Evolutionary conservation across 2,888 invertebrate species (phyloP).

Genomic region (Nomada lathburiana): DNA sequence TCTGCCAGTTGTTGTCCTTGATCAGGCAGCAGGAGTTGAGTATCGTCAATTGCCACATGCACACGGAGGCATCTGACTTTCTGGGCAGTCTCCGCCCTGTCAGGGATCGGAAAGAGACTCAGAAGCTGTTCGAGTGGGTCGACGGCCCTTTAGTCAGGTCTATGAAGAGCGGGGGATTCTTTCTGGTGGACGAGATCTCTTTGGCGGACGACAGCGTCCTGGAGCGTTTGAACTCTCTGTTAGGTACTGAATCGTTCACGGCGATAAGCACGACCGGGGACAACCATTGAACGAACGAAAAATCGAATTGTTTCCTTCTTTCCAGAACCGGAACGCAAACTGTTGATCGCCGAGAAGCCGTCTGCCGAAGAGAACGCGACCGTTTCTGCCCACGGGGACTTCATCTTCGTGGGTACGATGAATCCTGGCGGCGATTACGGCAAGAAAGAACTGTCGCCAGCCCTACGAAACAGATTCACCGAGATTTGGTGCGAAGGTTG

Average conservation of each 20-base stretch:
- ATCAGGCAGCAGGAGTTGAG: constrained; percentile 89
- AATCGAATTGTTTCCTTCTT: constrained; percentile 14
- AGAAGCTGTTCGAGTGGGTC: constrained; percentile 96
- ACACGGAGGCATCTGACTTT: constrained; percentile 99
- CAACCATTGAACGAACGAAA: background rate
- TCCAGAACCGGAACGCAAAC: constrained; percentile 94
- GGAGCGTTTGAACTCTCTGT: constrained; percentile 97
- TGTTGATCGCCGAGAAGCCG: constrained; percentile 94
- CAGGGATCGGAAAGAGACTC: constrained; percentile 86
- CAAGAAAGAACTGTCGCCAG: constrained; percentile 99
- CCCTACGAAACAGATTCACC: constrained; percentile 98
- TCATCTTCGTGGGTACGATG: constrained; percentile 98
- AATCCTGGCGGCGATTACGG: constrained; percentile 99
- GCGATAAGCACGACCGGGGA: too few species aligned
- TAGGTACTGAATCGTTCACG: constrained; percentile 85
- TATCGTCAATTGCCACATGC: constrained; percentile 97
- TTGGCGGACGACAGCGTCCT: constrained; percentile 99
- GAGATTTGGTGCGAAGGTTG: constrained; percentile 98
- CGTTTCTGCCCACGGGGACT: constrained; percentile 89
- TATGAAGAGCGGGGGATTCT: constrained; percentile 94
- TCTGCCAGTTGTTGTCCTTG: constrained; percentile 94
- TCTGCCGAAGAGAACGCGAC: constrained; percentile 26
- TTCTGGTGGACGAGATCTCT: constrained; percentile 99
- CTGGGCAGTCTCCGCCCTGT: constrained; percentile 97
- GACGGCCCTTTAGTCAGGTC: constrained; percentile 97